Percentiles rank a stretch among this genome's conserved stretches.
Evolutionary conservation across 2,888 invertebrate species (phyloP).

Genomic region (Mimas tiliae): DNA sequence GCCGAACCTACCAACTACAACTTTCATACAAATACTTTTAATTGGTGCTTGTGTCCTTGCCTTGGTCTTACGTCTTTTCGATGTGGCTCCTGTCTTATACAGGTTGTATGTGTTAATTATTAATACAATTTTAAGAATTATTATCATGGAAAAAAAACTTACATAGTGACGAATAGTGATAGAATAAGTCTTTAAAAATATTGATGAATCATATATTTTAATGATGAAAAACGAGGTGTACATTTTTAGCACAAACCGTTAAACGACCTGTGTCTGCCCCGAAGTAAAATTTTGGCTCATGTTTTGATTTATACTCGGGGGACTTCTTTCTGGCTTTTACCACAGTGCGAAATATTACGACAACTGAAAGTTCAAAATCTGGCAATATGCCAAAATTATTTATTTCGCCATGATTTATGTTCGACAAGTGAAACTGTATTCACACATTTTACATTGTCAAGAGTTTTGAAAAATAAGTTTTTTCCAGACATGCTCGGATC

Average conservation of each 20-base stretch:
- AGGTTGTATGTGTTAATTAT: too few relatives aligned
- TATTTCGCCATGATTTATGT: not conserved
- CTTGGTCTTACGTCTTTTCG: too few relatives aligned
- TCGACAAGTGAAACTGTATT: not conserved
- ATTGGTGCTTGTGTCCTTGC: too few relatives aligned
- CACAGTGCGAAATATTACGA: slow-evolving; percentile 31
- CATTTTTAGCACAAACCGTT: not conserved
- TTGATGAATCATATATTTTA: not conserved
- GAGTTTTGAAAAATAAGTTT: slow-evolving; percentile 1
- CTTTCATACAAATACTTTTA: too few relatives aligned
- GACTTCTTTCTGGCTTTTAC: slow-evolving; percentile 25
- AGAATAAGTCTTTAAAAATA: too few relatives aligned
- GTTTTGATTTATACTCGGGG: slow-evolving; percentile 24
- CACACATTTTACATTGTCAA: not conserved
- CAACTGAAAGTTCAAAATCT: slow-evolving; percentile 44
- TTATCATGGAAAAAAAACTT: too few relatives aligned
- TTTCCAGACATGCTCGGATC: slow-evolving; percentile 83
- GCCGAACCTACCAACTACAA: too few relatives aligned
- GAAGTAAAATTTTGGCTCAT: slow-evolving; percentile 20
- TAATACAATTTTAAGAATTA: too few relatives aligned
- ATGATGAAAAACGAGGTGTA: slow-evolving; percentile 7
- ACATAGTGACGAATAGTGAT: too few relatives aligned
- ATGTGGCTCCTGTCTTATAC: too few relatives aligned
- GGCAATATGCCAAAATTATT: slow-evolving; percentile 19
- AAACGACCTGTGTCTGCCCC: slow-evolving; percentile 1